Evolutionary conservation across 1,140 invertebrate genomes (phyloP).

Genomic region (Aphaenogaster ashmeadi): DNA sequence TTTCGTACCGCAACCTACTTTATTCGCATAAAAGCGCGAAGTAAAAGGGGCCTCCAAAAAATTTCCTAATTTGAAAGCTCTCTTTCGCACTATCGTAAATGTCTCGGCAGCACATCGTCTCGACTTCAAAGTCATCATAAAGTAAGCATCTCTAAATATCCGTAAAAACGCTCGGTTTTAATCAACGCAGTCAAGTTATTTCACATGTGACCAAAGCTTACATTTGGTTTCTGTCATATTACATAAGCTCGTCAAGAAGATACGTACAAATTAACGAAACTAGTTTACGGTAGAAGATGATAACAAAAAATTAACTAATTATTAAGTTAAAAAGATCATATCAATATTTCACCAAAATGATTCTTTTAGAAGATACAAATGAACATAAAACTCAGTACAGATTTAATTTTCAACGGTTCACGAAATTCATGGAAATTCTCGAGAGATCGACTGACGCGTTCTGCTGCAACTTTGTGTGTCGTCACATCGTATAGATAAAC

Average conservation of each 20-base stretch:
- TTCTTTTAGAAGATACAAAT: not conserved
- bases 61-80: constrained; percentile 63
- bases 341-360: not conserved
- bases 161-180: not conserved
- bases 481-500: constrained; percentile 7
- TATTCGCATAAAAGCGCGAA: constrained; percentile 22
- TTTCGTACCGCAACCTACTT: not conserved
- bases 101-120: constrained; percentile 17
- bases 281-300: not conserved
- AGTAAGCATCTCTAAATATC: not conserved
- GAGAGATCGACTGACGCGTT: constrained; percentile 23
- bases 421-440: constrained; percentile 49
- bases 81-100: constrained; percentile 38
- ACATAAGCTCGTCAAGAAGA: not conserved
- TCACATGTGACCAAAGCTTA: not conserved
- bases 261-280: not conserved
- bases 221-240: constrained; percentile 1
- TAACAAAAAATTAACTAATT: not conserved
- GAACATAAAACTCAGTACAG: not conserved
- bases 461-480: constrained; percentile 20
- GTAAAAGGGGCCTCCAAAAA: not conserved
- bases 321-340: not conserved
- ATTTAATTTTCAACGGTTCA: constrained; percentile 19
- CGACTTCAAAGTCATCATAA: constrained; percentile 3
- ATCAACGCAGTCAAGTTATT: constrained; percentile 2